Evolutionary conservation across 2,113 vertebrate species (phyloP).

Genomic region (Callaeas wilsoni): DNA sequence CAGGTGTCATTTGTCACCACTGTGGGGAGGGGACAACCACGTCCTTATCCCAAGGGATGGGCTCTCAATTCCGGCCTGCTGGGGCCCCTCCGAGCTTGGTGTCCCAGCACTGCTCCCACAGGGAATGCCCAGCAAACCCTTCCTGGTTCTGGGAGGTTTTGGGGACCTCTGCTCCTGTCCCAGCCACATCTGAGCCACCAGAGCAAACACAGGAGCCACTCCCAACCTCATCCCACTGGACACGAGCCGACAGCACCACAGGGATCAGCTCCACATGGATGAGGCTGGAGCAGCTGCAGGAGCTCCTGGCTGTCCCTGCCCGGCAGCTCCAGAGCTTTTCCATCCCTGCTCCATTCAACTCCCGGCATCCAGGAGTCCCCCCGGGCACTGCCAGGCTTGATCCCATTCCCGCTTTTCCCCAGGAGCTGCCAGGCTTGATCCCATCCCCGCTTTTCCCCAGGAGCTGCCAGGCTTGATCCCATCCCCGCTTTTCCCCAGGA

Average conservation of each 20-base stretch:
- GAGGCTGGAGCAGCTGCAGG: too few species aligned
- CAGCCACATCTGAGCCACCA: not conserved
- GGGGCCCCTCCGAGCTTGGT: rapidly evolving
- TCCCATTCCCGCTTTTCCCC: not conserved
- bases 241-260: not conserved
- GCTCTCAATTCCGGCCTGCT: rapidly evolving
- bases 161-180: not conserved
- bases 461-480: not conserved
- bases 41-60: rapidly evolving
- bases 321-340: not conserved
- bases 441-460: too few species aligned
- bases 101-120: rapidly evolving
- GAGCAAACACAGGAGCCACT: not conserved
- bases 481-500: not conserved
- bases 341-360: rapidly evolving
- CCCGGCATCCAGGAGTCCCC: rapidly evolving
- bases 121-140: not conserved
- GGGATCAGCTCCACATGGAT: rapidly evolving
- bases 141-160: rapidly evolving
- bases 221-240: rapidly evolving
- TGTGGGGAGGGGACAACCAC: rapidly evolving
- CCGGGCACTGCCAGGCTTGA: not conserved
- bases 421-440: not conserved
- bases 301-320: not conserved
- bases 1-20: not conserved